These are phyloP conservation scores for Tenebrio molitor DNA, from an alignment of 1,140 invertebrate species.

Conservation along the genomic window DNA sequence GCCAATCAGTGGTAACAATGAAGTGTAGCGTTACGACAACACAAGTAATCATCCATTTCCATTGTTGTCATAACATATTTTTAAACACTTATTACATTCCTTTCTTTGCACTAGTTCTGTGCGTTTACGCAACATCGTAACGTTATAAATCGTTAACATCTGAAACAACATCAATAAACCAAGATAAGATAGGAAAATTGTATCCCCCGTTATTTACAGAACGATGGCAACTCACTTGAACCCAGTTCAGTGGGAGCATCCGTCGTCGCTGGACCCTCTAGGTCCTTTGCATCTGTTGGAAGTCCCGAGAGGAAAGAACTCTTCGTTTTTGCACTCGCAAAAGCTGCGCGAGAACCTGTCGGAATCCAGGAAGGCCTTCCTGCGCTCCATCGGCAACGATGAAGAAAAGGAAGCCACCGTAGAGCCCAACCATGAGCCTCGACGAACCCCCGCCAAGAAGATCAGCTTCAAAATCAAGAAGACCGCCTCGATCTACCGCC, in stretches of 20 bases:
- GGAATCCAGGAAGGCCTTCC: constrained; percentile 56
- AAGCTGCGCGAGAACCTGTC: constrained; percentile 51
- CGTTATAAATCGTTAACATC: constrained; percentile 29
- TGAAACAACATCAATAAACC: constrained; percentile 2
- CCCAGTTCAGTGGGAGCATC: constrained; percentile 52
- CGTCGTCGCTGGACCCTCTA: too few species aligned
- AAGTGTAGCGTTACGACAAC: constrained; percentile 13
- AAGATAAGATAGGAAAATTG: constrained; percentile 7
- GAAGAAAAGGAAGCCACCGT: constrained; percentile 46
- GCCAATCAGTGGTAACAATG: neutral
- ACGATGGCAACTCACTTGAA: constrained; percentile 54
- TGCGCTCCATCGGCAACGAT: constrained; percentile 45
- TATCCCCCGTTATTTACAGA: constrained; percentile 33
- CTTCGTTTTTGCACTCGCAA: constrained; percentile 55
- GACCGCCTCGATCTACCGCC: constrained; percentile 54
- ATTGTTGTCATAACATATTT: constrained; percentile 38
- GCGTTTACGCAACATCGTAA: neutral
- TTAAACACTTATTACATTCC: constrained; percentile 12
- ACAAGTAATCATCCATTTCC: constrained; percentile 3
- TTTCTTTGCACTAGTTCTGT: constrained; percentile 7
- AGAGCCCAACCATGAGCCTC: constrained; percentile 29
- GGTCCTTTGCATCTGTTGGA: too few species aligned
- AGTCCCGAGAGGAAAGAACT: constrained; percentile 43
- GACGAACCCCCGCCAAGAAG: constrained; percentile 53
- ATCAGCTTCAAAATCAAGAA: constrained; percentile 63